These are phyloP conservation scores for Idaea straminata DNA, from an alignment of 2,888 invertebrate species.

Conservation along the genomic window DNA sequence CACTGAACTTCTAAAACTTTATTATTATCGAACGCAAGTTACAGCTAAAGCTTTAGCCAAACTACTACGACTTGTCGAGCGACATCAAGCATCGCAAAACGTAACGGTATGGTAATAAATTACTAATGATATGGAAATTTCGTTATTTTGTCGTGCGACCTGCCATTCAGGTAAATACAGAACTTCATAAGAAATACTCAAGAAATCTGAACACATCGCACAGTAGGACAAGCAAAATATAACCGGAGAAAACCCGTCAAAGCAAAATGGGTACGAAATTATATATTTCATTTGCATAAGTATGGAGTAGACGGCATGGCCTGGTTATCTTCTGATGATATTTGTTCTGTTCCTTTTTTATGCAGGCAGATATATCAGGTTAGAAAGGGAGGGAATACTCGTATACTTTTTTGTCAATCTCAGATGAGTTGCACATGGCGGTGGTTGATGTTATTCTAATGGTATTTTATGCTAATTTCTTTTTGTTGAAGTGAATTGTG, in stretches of 20 bases:
- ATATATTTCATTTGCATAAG: constrained; percentile 37
- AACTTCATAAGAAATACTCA: neutral
- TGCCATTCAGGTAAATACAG: neutral
- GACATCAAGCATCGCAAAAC: too few species aligned
- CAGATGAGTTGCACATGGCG: constrained; percentile 25
- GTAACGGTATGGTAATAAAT: too few species aligned
- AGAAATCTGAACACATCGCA: neutral
- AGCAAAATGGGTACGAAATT: constrained; percentile 33
- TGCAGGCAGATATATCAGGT: constrained; percentile 14
- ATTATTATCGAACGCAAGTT: neutral
- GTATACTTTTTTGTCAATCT: constrained; percentile 15
- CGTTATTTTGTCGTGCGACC: neutral
- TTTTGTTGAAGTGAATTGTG: constrained; percentile 11
- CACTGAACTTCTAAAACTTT: neutral
- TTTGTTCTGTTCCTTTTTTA: constrained; percentile 24
- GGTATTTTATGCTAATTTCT: constrained; percentile 20
- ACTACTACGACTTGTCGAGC: neutral
- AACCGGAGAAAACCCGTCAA: constrained; percentile 29
- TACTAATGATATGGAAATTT: too few species aligned
- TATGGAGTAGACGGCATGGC: constrained; percentile 29
- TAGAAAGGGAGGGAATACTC: constrained; percentile 13
- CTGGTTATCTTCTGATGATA: constrained; percentile 31
- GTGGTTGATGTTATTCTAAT: constrained; percentile 12
- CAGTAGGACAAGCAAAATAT: constrained; percentile 22
- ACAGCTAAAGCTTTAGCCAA: neutral